These are phyloP conservation scores for Leucosticte australis DNA, from an alignment of 2,113 vertebrate genomes.

Conservation along the genomic window DNA sequence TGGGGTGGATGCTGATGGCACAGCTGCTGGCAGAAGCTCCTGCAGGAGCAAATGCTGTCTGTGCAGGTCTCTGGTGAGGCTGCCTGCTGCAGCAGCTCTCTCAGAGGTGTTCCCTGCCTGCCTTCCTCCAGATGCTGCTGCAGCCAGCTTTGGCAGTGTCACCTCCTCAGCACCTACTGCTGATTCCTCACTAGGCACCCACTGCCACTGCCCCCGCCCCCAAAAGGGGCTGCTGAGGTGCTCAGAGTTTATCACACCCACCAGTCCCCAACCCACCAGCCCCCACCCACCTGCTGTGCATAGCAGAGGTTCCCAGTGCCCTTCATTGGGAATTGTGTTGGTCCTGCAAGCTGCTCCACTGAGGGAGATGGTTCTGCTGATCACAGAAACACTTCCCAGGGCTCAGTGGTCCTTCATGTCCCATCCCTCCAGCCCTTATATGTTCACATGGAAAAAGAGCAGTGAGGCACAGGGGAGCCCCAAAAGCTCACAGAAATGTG, in stretches of 20 bases:
- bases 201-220: no score
- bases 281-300: accelerated
- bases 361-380: background rate
- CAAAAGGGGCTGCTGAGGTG: background rate
- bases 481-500: background rate
- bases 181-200: background rate
- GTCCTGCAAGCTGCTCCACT: background rate
- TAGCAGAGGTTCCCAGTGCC: background rate
- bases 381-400: background rate
- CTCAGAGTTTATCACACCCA: background rate
- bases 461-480: background rate
- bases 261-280: accelerated
- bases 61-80: background rate
- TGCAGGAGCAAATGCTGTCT: background rate
- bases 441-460: background rate
- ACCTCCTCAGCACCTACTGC: background rate
- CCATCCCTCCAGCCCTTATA: accelerated
- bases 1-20: background rate
- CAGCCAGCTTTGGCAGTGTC: background rate
- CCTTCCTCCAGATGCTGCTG: background rate
- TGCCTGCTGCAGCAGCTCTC: background rate
- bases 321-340: background rate
- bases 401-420: background rate
- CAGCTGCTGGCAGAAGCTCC: background rate
- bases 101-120: background rate